phyloP scores from a whole-genome alignment of 2,113 vertebrate species.

The Nothocercus julius region DNA sequence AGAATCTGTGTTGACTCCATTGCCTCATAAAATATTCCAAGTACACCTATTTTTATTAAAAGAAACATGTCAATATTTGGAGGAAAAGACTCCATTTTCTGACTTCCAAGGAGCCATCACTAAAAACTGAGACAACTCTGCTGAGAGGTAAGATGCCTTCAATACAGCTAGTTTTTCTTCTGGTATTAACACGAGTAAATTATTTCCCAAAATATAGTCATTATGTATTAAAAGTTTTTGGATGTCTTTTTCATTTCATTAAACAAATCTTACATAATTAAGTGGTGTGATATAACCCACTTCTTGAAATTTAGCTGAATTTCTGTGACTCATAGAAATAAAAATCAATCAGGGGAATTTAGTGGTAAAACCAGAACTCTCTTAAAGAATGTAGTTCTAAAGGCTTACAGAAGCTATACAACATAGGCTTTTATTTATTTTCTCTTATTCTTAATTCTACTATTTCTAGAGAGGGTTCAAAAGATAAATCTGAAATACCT shows the following conservation, averaged over 20 bases:
- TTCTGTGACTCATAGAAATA: constrained; percentile 15
- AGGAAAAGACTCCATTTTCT: constrained; percentile 4
- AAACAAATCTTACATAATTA: constrained; percentile 47
- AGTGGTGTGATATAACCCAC: neutral
- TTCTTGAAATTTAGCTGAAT: constrained; percentile 63
- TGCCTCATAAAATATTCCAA: constrained; percentile 58
- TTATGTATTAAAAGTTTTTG: constrained; percentile 33
- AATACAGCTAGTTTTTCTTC: neutral
- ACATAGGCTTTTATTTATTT: constrained; percentile 62
- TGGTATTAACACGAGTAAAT: neutral
- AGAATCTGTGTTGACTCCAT: constrained; percentile 15
- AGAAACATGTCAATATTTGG: constrained; percentile 36
- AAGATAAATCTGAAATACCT: constrained; percentile 42
- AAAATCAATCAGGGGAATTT: neutral
- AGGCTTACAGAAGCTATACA: constrained; percentile 54
- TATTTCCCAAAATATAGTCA: neutral
- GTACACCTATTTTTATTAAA: constrained; percentile 46
- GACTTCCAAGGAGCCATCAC: constrained; percentile 47
- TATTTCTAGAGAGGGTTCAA: constrained; percentile 48
- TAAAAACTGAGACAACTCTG: constrained; percentile 32
- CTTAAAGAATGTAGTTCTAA: constrained; percentile 25
- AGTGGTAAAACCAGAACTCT: neutral
- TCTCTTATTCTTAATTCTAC: neutral
- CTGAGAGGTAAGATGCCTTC: constrained; percentile 5
- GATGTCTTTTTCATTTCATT: constrained; percentile 48